phyloP scores from a whole-genome alignment of 2,797 vertebrate genomes.

The Erpetoichthys calabaricus region DNA sequence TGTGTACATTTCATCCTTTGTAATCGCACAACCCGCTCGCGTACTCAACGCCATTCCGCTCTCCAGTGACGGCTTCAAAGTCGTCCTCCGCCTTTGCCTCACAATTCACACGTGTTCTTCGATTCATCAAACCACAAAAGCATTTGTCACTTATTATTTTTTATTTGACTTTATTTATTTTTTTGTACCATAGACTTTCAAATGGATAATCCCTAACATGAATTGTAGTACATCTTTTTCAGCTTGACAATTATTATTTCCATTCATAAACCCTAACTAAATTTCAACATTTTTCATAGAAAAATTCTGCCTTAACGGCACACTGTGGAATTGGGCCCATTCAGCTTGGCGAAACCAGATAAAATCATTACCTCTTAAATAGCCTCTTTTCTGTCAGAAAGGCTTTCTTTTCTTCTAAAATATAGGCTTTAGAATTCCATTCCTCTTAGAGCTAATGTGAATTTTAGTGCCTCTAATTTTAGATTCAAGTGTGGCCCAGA shows the following conservation, averaged over 20 bases:
- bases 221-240: slow-evolving; percentile 23
- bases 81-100: too few relatives aligned
- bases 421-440: slow-evolving; percentile 72
- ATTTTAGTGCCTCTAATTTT: slow-evolving; percentile 89
- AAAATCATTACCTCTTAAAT: slow-evolving; percentile 94
- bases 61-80: too few relatives aligned
- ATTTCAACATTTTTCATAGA: slow-evolving; percentile 76
- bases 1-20: too few relatives aligned
- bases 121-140: too few relatives aligned
- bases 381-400: slow-evolving; percentile 73
- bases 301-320: slow-evolving; percentile 80
- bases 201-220: neutral
- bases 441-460: slow-evolving; percentile 78
- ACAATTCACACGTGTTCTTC: too few relatives aligned
- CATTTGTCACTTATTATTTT: too few relatives aligned
- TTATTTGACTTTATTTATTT: neutral
- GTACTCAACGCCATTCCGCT: too few relatives aligned
- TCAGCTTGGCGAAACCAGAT: slow-evolving; percentile 69
- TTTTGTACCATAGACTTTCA: neutral
- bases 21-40: too few relatives aligned
- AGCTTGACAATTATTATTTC: slow-evolving; percentile 67
- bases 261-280: slow-evolving; percentile 67
- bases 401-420: slow-evolving; percentile 77
- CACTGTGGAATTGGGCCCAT: slow-evolving; percentile 70
- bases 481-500: slow-evolving; percentile 73